Percentiles rank a stretch among this genome's conserved stretches.
Conservation (phyloP, 1,140 invertebrate genomes). For the Scaptomyza pallida region DNA sequence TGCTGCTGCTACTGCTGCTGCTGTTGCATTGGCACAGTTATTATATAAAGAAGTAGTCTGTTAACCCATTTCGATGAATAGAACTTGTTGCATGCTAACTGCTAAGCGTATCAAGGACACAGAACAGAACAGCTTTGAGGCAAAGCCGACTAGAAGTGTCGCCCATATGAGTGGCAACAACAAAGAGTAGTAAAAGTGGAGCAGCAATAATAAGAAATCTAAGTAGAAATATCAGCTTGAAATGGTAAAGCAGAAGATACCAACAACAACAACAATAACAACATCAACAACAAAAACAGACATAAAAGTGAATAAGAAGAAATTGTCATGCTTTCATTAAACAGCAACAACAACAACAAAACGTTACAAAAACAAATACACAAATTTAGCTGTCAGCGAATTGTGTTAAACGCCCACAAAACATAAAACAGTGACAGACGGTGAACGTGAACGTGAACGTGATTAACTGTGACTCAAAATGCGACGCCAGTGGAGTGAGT, state of each 20-base stretch:
- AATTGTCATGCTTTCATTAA: slow-evolving; percentile 78
- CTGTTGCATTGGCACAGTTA: slow-evolving; percentile 41
- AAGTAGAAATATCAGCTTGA: slow-evolving; percentile 60
- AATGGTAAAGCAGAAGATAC: slow-evolving; percentile 51
- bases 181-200: slow-evolving; percentile 70
- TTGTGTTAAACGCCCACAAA: slow-evolving; percentile 45
- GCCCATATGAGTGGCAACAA: slow-evolving; percentile 24
- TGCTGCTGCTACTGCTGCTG: slow-evolving; percentile 17
- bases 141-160: slow-evolving; percentile 22
- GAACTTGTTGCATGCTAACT: slow-evolving; percentile 40
- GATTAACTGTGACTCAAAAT: slow-evolving; percentile 35
- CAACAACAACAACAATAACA: slow-evolving; percentile 20
- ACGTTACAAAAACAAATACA: slow-evolving; percentile 30
- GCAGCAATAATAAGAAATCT: slow-evolving; percentile 70
- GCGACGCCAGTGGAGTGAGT: slow-evolving; percentile 16
- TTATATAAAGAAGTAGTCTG: slow-evolving; percentile 48
- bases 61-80: slow-evolving; percentile 52
- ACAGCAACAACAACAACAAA: slow-evolving; percentile 50
- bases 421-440: slow-evolving; percentile 21
- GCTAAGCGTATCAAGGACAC: slow-evolving; percentile 62
- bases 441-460: slow-evolving; percentile 10
- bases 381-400: slow-evolving; percentile 38
- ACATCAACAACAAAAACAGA: slow-evolving; percentile 12
- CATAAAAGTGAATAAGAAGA: slow-evolving; percentile 70
- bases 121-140: slow-evolving; percentile 32